Evolutionary conservation across 1,140 invertebrate species (phyloP).

Genomic region (Drosophila teissieri): DNA sequence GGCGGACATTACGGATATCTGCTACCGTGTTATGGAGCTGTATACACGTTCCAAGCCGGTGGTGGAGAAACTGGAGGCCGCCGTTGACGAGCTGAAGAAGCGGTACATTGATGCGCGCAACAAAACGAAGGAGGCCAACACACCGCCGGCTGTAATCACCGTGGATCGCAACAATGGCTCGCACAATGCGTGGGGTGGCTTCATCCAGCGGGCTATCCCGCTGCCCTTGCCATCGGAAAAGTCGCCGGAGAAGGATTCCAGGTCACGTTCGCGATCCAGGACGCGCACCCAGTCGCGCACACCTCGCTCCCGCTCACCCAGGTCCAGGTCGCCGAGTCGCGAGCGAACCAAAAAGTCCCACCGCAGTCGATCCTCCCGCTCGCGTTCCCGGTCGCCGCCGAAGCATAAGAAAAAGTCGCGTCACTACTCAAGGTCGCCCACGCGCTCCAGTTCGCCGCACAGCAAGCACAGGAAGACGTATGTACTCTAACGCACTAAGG

Average conservation of each 20-base stretch:
- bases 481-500: neutral
- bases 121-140: slow-evolving; percentile 87
- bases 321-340: slow-evolving; percentile 68
- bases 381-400: slow-evolving; percentile 74
- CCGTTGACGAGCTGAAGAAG: slow-evolving; percentile 90
- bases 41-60: slow-evolving; percentile 93
- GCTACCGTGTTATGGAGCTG: slow-evolving; percentile 91
- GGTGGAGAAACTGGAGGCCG: slow-evolving; percentile 90
- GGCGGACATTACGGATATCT: slow-evolving; percentile 93
- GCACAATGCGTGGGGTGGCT: slow-evolving; percentile 89
- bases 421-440: slow-evolving; percentile 78
- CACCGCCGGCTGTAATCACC: slow-evolving; percentile 86
- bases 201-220: slow-evolving; percentile 85
- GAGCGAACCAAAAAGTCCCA: slow-evolving; percentile 85
- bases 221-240: slow-evolving; percentile 71
- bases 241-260: slow-evolving; percentile 74
- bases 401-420: slow-evolving; percentile 82
- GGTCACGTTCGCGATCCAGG: slow-evolving; percentile 73
- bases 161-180: slow-evolving; percentile 85
- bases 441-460: slow-evolving; percentile 80
- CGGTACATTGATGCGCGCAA: slow-evolving; percentile 91
- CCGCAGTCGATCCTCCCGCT: slow-evolving; percentile 84
- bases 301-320: slow-evolving; percentile 64
- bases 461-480: slow-evolving; percentile 82
- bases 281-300: slow-evolving; percentile 84